phyloP scores from a whole-genome alignment of 1,140 invertebrate genomes.

The Euwallacea similis region DNA sequence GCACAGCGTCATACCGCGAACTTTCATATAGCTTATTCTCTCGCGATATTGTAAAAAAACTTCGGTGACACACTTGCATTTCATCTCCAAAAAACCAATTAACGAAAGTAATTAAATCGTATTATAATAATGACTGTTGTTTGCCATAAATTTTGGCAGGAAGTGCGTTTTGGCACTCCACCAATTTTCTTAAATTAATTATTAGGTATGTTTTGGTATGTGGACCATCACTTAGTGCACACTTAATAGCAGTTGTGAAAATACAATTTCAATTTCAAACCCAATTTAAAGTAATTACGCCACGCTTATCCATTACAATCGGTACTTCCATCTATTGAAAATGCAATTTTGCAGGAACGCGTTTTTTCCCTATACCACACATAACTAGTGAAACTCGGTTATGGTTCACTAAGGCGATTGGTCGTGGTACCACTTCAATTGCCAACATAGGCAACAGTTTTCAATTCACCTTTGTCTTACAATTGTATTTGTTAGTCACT shows the following conservation, averaged over 20 bases:
- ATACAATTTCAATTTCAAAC: slow-evolving; percentile 27
- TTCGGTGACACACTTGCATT: too few relatives aligned
- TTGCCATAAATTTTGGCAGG: too few relatives aligned
- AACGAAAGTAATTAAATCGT: too few relatives aligned
- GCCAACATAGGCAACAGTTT: neutral
- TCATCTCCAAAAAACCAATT: too few relatives aligned
- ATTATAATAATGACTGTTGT: too few relatives aligned
- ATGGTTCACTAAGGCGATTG: slow-evolving; percentile 27
- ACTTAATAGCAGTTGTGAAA: neutral
- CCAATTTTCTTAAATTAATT: neutral
- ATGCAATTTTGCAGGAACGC: slow-evolving; percentile 26
- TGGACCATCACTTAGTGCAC: neutral
- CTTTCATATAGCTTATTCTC: slow-evolving; percentile 1
- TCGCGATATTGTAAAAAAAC: too few relatives aligned
- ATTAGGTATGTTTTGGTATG: neutral
- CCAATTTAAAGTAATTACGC: slow-evolving; percentile 26
- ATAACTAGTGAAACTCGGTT: slow-evolving; percentile 18
- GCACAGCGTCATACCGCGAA: slow-evolving; percentile 3
- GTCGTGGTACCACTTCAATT: slow-evolving; percentile 22
- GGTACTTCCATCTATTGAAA: slow-evolving; percentile 31
- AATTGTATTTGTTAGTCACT: too few relatives aligned
- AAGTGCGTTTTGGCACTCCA: neutral
- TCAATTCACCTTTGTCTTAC: too few relatives aligned
- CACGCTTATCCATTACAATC: slow-evolving; percentile 26
- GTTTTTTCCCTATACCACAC: slow-evolving; percentile 14